These are phyloP conservation scores for Craseonycteris thonglongyai DNA, from an alignment of 2,113 vertebrate species.

Conservation along the genomic window DNA sequence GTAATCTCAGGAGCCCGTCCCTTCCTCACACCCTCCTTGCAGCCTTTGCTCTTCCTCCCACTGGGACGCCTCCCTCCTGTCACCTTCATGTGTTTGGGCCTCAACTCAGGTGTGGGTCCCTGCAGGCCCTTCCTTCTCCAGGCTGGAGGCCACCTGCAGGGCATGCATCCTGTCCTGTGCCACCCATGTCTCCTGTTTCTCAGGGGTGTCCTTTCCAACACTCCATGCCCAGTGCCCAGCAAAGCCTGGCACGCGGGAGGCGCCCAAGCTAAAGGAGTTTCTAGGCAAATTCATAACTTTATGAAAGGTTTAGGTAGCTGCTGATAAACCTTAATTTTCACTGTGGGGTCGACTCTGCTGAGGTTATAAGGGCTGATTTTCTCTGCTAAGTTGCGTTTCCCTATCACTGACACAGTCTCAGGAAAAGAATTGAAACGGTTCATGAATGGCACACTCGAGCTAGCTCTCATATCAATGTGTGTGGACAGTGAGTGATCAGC, in stretches of 20 bases:
- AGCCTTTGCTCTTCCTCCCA: not conserved
- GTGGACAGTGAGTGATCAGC: not conserved
- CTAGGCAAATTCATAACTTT: not conserved
- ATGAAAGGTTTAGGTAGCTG: not conserved
- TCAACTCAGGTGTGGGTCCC: not conserved
- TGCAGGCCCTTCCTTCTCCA: not conserved
- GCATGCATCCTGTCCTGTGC: fast-evolving
- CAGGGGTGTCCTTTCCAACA: not conserved
- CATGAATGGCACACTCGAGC: not conserved
- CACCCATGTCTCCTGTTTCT: not conserved
- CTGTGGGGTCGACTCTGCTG: not conserved
- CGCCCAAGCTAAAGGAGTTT: not conserved
- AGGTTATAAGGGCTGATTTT: not conserved
- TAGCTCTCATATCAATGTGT: not conserved
- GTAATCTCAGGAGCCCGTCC: too few species aligned
- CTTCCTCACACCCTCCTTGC: too few species aligned
- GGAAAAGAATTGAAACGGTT: not conserved
- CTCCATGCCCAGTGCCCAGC: not conserved
- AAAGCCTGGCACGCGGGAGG: not conserved
- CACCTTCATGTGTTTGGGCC: not conserved
- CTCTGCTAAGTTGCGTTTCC: not conserved
- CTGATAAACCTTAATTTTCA: not conserved
- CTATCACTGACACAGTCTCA: not conserved
- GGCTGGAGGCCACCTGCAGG: not conserved
- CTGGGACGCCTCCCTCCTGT: not conserved